These are phyloP conservation scores for Tetragnatha versicolor DNA, from an alignment of 1,140 invertebrate species.

Conservation along the genomic window DNA sequence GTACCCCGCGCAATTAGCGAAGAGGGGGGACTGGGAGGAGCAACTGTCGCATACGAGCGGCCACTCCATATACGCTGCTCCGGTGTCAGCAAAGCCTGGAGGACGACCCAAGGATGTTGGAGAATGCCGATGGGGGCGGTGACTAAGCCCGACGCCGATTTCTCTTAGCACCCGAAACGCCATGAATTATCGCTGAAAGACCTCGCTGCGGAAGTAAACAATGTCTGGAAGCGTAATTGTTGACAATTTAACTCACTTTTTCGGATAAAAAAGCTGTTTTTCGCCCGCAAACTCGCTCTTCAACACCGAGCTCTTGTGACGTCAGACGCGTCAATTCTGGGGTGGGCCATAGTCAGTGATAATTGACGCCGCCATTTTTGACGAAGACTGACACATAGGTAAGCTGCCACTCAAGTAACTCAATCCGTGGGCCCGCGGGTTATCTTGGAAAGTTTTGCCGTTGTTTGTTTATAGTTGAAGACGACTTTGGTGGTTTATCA, in stretches of 20 bases:
- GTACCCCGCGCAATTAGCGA: slow-evolving; percentile 52
- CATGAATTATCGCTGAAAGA: too few relatives aligned
- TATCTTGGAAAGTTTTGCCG: slow-evolving; percentile 39
- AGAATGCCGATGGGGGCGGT: slow-evolving; percentile 41
- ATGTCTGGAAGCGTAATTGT: too few relatives aligned
- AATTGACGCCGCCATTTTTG: slow-evolving; percentile 60
- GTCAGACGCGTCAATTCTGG: slow-evolving; percentile 59
- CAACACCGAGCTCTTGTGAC: slow-evolving; percentile 55
- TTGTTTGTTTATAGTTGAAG: slow-evolving; percentile 10
- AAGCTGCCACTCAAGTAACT: slow-evolving; percentile 59
- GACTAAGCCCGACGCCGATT: too few relatives aligned
- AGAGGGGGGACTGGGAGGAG: slow-evolving; percentile 65
- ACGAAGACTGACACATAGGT: slow-evolving; percentile 60
- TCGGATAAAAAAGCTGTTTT: too few relatives aligned
- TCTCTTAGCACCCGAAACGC: too few relatives aligned
- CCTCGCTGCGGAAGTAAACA: too few relatives aligned
- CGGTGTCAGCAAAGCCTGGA: slow-evolving; percentile 40
- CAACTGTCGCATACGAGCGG: slow-evolving; percentile 76
- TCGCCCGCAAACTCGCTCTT: too few relatives aligned
- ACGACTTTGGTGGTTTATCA: not conserved
- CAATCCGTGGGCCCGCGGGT: slow-evolving; percentile 19
- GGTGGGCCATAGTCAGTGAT: slow-evolving; percentile 58
- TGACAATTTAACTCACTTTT: too few relatives aligned
- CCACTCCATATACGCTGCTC: slow-evolving; percentile 47
- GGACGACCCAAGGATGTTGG: slow-evolving; percentile 54